These are phyloP conservation scores for Excalfactoria chinensis DNA, from an alignment of 2,113 vertebrate species.

Conservation along the genomic window DNA sequence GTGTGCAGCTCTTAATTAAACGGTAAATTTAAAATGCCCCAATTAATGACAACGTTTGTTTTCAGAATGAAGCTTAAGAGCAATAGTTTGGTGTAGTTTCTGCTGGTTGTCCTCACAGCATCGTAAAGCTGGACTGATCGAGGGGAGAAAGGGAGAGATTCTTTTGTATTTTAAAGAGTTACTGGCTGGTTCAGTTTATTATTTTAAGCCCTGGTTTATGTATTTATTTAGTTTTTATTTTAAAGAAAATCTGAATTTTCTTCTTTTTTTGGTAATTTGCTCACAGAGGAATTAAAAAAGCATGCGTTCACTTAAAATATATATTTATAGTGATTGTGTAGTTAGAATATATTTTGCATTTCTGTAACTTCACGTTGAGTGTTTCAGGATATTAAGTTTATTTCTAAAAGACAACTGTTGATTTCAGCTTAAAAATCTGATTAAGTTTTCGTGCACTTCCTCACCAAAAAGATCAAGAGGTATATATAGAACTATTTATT, in stretches of 20 bases:
- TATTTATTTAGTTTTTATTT: slow-evolving; percentile 79
- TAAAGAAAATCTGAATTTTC: slow-evolving; percentile 59
- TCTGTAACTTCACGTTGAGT: slow-evolving; percentile 60
- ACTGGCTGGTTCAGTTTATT: slow-evolving; percentile 84
- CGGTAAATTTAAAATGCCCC: slow-evolving; percentile 32
- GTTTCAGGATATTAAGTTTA: slow-evolving; percentile 60
- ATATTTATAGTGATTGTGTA: slow-evolving; percentile 62
- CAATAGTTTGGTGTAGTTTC: slow-evolving; percentile 12
- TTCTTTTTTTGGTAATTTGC: slow-evolving; percentile 43
- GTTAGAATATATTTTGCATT: slow-evolving; percentile 57
- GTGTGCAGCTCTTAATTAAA: slow-evolving; percentile 58
- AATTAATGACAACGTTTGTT: slow-evolving; percentile 25
- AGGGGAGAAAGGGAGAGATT: slow-evolving; percentile 57
- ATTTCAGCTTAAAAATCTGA: slow-evolving; percentile 60
- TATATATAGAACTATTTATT: slow-evolving; percentile 82
- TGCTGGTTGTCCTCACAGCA: slow-evolving; percentile 28
- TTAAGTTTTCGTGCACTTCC: slow-evolving; percentile 59
- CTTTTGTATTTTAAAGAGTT: slow-evolving; percentile 65
- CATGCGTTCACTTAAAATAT: slow-evolving; percentile 62
- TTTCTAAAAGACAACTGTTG: slow-evolving; percentile 60
- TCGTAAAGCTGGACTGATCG: slow-evolving; percentile 42
- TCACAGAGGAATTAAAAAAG: slow-evolving; percentile 49
- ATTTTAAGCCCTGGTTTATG: slow-evolving; percentile 65
- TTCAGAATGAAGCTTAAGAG: slow-evolving; percentile 46
- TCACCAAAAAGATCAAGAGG: slow-evolving; percentile 72